Evolutionary conservation across 1,140 invertebrate genomes (phyloP), one percentile per base, ranked within the genome.

Genomic region (Arion vulgaris): DNA sequence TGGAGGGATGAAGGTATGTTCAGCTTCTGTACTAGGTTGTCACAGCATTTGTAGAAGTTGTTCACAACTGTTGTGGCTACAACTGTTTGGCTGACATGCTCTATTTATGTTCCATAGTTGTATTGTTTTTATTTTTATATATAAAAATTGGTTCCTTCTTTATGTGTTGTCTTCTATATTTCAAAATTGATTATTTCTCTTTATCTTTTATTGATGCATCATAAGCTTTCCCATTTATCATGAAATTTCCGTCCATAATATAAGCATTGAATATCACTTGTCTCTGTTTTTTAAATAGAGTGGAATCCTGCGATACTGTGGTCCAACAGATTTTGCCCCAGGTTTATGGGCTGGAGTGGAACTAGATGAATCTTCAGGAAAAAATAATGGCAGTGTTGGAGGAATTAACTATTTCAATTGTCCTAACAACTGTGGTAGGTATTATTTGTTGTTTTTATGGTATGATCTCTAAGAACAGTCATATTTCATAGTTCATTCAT

Each of bases 281-380:
- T 19, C 23, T 57, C 53, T 57, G n/a, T n/a, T n/a, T 19, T 57
- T n/a, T 84, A 81, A 76, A 68, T 84, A 92, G 91, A 87, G 83
- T 81, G 92, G 92, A 1, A 89, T 85, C 32, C 86, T 93, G 34
- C 85, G 90, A 13, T 93, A 91, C 81, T 93, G 92, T 88, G 92
- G 92, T 68, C 90, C 91, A 53, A 89, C 91, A 84, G 90, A 92
- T 83, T 93, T 93, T 90, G 90, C 92, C 13, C 84, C 86, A 53
- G 92, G 92, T 62, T 84, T 92, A 34, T 93, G 92, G 92, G 92
- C 91, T 34, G 92, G 92, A 38, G 91, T 93, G 73, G 92, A 92
- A 82, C 82, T 93, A 45, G 91, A 92, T 85, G 91, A 92, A 72
- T 83, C 88, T n/a, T 86, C 86, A 23, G 92, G 92, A 17, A 92